These are phyloP conservation scores for Caenorhabditis angaria DNA, from an alignment of 2,888 invertebrate genomes.

Conservation along the genomic window DNA sequence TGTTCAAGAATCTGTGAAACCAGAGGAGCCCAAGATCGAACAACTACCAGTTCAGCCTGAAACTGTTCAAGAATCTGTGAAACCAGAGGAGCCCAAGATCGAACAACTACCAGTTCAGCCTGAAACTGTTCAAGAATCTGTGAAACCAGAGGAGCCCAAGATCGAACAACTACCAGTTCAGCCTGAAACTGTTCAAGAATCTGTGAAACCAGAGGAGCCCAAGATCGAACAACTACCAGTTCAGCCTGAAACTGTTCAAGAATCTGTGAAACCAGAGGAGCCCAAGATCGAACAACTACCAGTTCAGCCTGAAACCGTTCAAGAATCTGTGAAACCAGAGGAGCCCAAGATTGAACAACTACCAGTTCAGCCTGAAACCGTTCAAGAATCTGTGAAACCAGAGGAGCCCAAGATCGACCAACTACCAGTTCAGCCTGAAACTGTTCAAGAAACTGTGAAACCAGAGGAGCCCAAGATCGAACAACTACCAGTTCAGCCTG, in stretches of 20 bases:
- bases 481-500: slow-evolving; percentile 10
- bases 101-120: slow-evolving; percentile 12
- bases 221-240: slow-evolving; percentile 9
- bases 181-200: no score
- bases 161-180: no score
- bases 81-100: neutral
- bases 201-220: no score
- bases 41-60: no score
- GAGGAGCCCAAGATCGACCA: slow-evolving; percentile 7
- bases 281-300: slow-evolving; percentile 1
- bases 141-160: slow-evolving; percentile 13
- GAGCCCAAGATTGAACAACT: slow-evolving; percentile 5
- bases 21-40: slow-evolving; percentile 11
- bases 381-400: slow-evolving; percentile 10
- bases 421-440: no score
- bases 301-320: no score
- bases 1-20: slow-evolving; percentile 6
- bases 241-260: slow-evolving; percentile 7
- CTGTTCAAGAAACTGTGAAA: no score
- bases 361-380: slow-evolving; percentile 10
- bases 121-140: slow-evolving; percentile 2
- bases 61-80: no score
- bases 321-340: no score
- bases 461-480: slow-evolving; percentile 1
- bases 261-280: slow-evolving; percentile 17